Evolutionary conservation across 2,113 vertebrate species (phyloP).

Genomic region (Guaruba guarouba): DNA sequence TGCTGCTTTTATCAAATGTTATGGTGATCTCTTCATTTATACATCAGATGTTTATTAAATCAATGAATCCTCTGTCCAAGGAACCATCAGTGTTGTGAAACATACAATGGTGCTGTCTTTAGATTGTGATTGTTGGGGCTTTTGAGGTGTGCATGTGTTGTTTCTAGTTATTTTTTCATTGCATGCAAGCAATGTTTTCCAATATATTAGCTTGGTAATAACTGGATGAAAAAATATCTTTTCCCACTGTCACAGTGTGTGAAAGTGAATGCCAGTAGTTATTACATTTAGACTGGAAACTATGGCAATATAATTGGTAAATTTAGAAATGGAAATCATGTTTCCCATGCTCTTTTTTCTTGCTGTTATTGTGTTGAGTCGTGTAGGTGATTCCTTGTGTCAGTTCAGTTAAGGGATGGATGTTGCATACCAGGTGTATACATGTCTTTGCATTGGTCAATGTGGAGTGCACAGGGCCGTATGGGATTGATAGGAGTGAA

Average conservation of each 20-base stretch:
- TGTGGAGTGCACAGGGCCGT: not conserved
- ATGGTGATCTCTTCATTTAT: not conserved
- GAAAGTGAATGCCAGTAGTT: not conserved
- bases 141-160: not conserved
- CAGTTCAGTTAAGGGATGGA: not conserved
- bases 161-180: not conserved
- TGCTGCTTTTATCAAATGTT: not conserved
- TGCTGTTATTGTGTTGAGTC: not conserved
- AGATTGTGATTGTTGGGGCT: not conserved
- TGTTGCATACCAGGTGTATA: accelerated
- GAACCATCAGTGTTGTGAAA: not conserved
- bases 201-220: not conserved
- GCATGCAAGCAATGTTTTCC: not conserved
- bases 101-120: not conserved
- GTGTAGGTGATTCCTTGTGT: not conserved
- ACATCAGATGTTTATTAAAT: not conserved
- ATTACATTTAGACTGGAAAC: not conserved
- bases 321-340: not conserved
- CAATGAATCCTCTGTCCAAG: not conserved
- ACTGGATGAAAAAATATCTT: not conserved
- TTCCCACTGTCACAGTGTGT: not conserved
- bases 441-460: not conserved
- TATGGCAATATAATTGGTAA: not conserved
- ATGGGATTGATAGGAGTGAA: accelerated
- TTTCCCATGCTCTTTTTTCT: not conserved